phyloP scores from a whole-genome alignment of 2,113 vertebrate species.

The Peromyscus californicus region DNA sequence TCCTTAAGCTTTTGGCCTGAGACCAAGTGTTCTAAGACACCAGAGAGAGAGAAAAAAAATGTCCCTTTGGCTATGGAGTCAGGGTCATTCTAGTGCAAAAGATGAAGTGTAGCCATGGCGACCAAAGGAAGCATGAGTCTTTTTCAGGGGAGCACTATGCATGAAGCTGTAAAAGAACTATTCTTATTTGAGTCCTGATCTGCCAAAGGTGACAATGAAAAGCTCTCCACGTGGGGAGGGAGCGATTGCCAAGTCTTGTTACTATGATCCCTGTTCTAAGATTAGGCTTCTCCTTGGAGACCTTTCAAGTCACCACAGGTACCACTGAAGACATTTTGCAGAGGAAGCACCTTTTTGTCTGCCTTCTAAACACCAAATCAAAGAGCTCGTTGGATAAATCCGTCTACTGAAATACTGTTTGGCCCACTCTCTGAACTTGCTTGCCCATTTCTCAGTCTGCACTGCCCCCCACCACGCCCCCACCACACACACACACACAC shows the following conservation, averaged over 20 bases:
- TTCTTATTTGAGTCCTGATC: neutral
- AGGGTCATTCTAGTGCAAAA: neutral
- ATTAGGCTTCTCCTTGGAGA: constrained; percentile 26
- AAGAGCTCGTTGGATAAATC: neutral
- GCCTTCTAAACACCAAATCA: neutral
- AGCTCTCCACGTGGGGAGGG: neutral
- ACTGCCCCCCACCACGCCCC: neutral
- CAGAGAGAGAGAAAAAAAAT: constrained; percentile 21
- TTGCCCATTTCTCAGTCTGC: neutral
- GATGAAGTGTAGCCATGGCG: neutral
- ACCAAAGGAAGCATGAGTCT: constrained; percentile 11
- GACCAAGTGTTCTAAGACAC: neutral
- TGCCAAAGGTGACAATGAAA: constrained; percentile 39
- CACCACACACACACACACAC: too few species aligned
- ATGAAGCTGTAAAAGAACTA: neutral
- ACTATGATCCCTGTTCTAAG: neutral
- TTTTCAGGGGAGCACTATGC: neutral
- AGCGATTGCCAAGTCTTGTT: neutral
- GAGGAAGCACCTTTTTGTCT: neutral
- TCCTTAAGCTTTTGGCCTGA: constrained; percentile 8
- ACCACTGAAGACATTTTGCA: neutral
- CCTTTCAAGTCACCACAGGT: constrained; percentile 15
- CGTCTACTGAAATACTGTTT: neutral
- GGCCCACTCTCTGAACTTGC: neutral
- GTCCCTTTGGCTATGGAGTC: neutral